Evolutionary conservation across 2,797 vertebrate genomes (phyloP), one percentile per base, ranked within the genome.

Genomic region (Amphiprion clarkii): DNA sequence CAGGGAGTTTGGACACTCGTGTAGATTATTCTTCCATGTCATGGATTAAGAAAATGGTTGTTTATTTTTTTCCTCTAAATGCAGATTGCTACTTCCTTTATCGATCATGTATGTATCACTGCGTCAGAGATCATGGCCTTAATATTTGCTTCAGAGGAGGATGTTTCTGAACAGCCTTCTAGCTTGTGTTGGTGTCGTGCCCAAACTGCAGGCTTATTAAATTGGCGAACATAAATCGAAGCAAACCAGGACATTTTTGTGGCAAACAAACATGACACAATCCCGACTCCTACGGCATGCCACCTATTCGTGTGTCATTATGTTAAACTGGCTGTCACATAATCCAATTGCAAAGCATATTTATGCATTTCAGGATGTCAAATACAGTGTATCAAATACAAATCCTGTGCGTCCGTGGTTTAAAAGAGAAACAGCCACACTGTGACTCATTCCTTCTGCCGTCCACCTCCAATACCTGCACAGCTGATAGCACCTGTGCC

Each of bases 51-150:
- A 76, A 55, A 49, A 40, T 31, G 19, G 60, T n/a, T 71, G 27
- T 63, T 76, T 81, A 53, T 87, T 87, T 81, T 87, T 23, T 81
- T 79, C 81, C 61, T 78, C 71, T 81, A 23, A 16, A 74, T 64
- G 81, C 21, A 46, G 73, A 58, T 70, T 40, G 17, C 65, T 62
- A 55, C 63, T 39, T 46, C 55, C 14, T 48, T 48, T 48, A 19
- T 6, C 6, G 17, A 48, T 2, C 12, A 16, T 62, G 57, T 54
- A 54, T 78, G 19, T 60, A 3, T 58, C 31, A 31, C 16, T 74
- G 11, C 23, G 31, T 74, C 58, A 42, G 40, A 49, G 23, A 74
- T 71, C 58, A 36, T 42, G 53, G 39, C 42, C 11, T 36, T 36
- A 69, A 9, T 40, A 65, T 64, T 48, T 36, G 21, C 19, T 33